A percentile compares a stretch with the other conserved stretches of the same genome.
phyloP scores from a whole-genome alignment of 2,797 vertebrate species.

The Loris lydekkerianus region DNA sequence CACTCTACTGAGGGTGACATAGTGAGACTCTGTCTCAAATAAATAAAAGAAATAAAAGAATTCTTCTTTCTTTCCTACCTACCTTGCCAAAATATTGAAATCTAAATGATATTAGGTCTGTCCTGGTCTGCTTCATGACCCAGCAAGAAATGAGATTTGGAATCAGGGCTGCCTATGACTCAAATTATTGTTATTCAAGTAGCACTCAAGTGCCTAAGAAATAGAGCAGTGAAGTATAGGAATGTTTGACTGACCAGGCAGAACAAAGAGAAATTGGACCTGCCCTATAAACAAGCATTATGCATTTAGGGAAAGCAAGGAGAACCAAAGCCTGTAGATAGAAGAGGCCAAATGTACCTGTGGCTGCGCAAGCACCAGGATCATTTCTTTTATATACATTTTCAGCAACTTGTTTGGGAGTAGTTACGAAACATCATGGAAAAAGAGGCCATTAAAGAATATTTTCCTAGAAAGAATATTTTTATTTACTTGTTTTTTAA shows the following conservation, averaged over 20 bases:
- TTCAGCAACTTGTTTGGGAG: slow-evolving; percentile 27
- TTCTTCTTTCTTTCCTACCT: not conserved
- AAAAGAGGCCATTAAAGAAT: slow-evolving; percentile 14
- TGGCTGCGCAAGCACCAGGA: not conserved
- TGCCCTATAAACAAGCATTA: slow-evolving; percentile 63
- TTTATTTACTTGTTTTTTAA: slow-evolving; percentile 25
- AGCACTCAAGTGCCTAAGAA: slow-evolving; percentile 43
- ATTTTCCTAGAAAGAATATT: not conserved
- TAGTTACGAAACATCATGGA: slow-evolving; percentile 39
- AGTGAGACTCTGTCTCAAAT: too few relatives aligned
- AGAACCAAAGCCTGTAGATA: not conserved
- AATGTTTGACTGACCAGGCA: slow-evolving; percentile 56
- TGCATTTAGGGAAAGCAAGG: not conserved
- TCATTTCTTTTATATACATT: not conserved
- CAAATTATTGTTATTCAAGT: slow-evolving; percentile 53
- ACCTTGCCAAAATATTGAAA: slow-evolving; percentile 41
- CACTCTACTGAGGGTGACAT: too few relatives aligned
- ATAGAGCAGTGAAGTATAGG: slow-evolving; percentile 35
- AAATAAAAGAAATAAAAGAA: not conserved
- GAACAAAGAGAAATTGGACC: slow-evolving; percentile 72
- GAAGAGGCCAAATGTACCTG: not conserved
- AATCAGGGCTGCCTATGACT: slow-evolving; percentile 18
- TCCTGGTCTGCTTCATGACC: not conserved
- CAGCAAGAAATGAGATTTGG: slow-evolving; percentile 60
- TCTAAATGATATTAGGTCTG: slow-evolving; percentile 47